Base-by-base conservation (phyloP, 2,888 invertebrate genomes). In the Thelaira solivaga region DNA sequence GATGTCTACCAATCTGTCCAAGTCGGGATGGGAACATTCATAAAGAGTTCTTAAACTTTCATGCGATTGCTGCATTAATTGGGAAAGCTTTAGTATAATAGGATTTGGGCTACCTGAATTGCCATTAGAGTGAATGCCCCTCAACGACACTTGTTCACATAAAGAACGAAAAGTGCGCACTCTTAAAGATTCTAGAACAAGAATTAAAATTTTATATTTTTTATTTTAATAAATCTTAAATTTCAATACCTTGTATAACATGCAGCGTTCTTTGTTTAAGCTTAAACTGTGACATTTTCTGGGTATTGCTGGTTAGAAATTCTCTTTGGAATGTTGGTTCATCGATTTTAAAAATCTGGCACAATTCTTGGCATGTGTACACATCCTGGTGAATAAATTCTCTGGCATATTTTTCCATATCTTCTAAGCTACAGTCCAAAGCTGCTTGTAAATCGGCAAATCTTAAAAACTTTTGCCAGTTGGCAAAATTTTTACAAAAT, bases 41-140 rank as follows among this genome's bases (percentile, higher is more conserved):
- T 97, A 99, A 3, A 95, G 90, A 76, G 93, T 92, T 71, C 93
- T 91, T 61, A 98, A 92, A 85, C 98, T 98, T 36, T 91, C 90
- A 86, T 99, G 99, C 84, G 98, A 98, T 67, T 92, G 92, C 51
- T 92, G 92, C 97, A 99, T 98, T 57, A 99, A 90, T 76, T 90
- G 88, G 1, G 98, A 98, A 53, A 98, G 90, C 47, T 90, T 88
- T 7, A 86, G 22, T 22, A 61, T 49, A 4, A 72, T 41, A 7
- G 20, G 10, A 24, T 34, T 18, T 18, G 61, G 65, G 10, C 6
- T 36, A 1, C 53, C 41, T 16, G 8, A 45, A 22, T 57, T 24
- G 10, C 73, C 77, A 68, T 80, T 79, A 10, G 39, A 36, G 34
- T 51, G 43, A 5, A 2, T 3, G 13, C 13, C 29, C 20, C 45